Evolutionary conservation across 2,113 vertebrate genomes (phyloP), one percentile per base, ranked within the genome.

Genomic region (Pagrus major): DNA sequence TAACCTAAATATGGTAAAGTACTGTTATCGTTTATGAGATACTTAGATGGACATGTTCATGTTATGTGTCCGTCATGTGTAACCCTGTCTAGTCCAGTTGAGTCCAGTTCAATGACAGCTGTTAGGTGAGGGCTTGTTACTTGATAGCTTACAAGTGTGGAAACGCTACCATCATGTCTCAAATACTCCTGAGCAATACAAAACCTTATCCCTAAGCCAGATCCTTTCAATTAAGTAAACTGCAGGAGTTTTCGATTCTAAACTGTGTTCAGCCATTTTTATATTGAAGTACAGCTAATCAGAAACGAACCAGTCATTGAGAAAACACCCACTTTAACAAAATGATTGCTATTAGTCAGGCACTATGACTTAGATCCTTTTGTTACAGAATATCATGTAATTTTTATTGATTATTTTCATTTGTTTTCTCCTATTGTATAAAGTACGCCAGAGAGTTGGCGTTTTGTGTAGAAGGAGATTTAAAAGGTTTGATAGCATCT

Each of bases 21-120:
- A 18, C 8, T 21, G 1, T 12, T 21, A 20, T 1, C 37, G 5
- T 6, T 10, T 6, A 10, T 27, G 5, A 23, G 14, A 29, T 84
- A 87, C 73, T 88, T 81, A 18, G 9, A 83, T 33, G 2, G 78
- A n/a, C 76, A 73, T 71, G 56, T 23, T 42, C 27, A 21, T 31
- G 52, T 46, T 9, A 39, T 27, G 44, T 59, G 11, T 10, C 3
- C 7, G 1, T 18, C 37, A 49, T 27, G 18, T 16, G 21, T 27
- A 12, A 1, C 47, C 12, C n/a, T 20, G 51, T 56, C 59, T 1
- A 23, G 52, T 74, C 83, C 83, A 76, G 82, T 87, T 78, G 9
- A 80, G 63, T 71, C 83, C 60, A 67, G 91, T 81, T 85, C 51
- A 74, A 5, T 74, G 78, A 83, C 87, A 88, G 83, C 81, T 85